A percentile compares a stretch with the other conserved stretches of the same genome.
Evolutionary conservation across 2,888 invertebrate genomes (phyloP).

Genomic region (Hylaea fasciaria): DNA sequence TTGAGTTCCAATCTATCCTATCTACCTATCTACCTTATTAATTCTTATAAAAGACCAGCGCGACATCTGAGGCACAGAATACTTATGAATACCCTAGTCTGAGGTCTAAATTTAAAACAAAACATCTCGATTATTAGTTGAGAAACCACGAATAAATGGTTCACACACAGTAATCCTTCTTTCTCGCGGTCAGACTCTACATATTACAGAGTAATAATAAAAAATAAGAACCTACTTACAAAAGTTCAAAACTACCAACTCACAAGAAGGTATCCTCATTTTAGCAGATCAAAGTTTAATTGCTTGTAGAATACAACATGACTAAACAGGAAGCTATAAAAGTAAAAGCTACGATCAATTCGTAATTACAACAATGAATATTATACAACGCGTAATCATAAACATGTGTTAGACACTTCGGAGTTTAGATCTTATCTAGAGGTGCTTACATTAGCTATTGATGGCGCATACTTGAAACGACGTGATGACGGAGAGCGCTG

Average conservation of each 20-base stretch:
- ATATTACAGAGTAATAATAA: too few relatives aligned
- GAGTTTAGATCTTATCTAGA: slow-evolving; percentile 30
- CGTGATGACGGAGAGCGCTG: neutral
- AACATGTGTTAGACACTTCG: slow-evolving; percentile 34
- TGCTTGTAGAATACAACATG: slow-evolving; percentile 32
- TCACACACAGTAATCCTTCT: too few relatives aligned
- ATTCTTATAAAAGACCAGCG: too few relatives aligned
- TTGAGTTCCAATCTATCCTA: too few relatives aligned
- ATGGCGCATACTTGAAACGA: slow-evolving; percentile 15
- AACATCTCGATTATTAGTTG: too few relatives aligned
- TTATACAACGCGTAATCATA: slow-evolving; percentile 35
- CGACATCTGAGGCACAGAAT: too few relatives aligned
- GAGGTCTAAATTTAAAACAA: too few relatives aligned
- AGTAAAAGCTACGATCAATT: slow-evolving; percentile 43
- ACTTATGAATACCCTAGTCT: too few relatives aligned
- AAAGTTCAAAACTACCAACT: neutral
- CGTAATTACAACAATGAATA: slow-evolving; percentile 34
- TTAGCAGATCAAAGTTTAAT: slow-evolving; percentile 27
- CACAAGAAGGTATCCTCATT: neutral
- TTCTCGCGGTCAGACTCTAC: too few relatives aligned
- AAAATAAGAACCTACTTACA: too few relatives aligned
- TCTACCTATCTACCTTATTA: too few relatives aligned
- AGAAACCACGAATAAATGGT: too few relatives aligned
- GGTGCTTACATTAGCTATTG: slow-evolving; percentile 1
- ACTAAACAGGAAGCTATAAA: slow-evolving; percentile 42